phyloP scores from a whole-genome alignment of 2,888 invertebrate genomes.

The Pseudoips prasinana region DNA sequence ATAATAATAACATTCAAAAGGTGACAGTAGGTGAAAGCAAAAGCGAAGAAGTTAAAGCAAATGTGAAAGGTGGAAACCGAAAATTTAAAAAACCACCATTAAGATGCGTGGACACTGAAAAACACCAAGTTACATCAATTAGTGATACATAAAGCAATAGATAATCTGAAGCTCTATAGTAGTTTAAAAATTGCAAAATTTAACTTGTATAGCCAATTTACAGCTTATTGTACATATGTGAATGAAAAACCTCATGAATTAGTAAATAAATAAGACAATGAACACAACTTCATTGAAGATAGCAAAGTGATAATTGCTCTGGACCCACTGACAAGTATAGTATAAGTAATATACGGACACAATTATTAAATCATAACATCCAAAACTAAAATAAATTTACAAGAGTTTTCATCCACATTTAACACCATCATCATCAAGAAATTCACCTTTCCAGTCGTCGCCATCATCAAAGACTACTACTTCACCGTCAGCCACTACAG shows the following conservation, averaged over 20 bases:
- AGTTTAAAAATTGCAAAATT: neutral
- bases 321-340: too few relatives aligned
- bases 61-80: slow-evolving; percentile 6
- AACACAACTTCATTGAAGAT: too few relatives aligned
- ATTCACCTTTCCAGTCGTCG: slow-evolving; percentile 89
- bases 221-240: neutral
- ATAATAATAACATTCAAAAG: slow-evolving; percentile 6
- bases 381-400: too few relatives aligned
- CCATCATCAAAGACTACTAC: slow-evolving; percentile 94
- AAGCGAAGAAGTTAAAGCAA: slow-evolving; percentile 12
- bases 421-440: neutral
- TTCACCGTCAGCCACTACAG: slow-evolving; percentile 87
- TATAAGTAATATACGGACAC: too few relatives aligned
- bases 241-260: neutral
- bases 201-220: neutral
- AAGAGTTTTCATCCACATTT: too few relatives aligned
- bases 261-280: too few relatives aligned
- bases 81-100: slow-evolving; percentile 9
- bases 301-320: too few relatives aligned
- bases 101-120: neutral
- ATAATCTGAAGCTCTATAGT: neutral
- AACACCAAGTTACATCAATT: neutral
- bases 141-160: slow-evolving; percentile 5
- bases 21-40: slow-evolving; percentile 16
- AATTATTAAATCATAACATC: too few relatives aligned